Percentiles rank a stretch among this genome's conserved stretches.
Conservation (phyloP, 92 coral and sea anemone species). For the Epizoanthus scotinus region DNA sequence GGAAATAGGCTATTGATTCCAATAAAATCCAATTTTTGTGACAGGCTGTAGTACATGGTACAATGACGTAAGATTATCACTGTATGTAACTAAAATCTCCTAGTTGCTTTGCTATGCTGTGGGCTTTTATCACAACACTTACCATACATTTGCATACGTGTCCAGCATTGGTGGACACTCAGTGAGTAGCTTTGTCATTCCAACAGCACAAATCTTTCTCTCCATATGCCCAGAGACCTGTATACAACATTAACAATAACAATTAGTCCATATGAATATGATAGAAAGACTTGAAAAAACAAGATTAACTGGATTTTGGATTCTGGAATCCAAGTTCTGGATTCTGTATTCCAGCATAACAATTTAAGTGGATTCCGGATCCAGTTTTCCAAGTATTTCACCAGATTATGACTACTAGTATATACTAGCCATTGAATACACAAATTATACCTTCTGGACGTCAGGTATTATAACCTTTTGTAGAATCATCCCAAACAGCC, state of each 20-base stretch:
- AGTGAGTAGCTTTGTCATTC: slow-evolving; percentile 84
- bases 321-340: no score
- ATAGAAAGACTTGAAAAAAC: no score
- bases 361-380: no score
- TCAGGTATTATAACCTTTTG: slow-evolving; percentile 83
- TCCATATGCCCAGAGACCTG: slow-evolving; percentile 95
- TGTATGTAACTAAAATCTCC: no score
- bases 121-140: no score
- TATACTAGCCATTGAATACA: background rate
- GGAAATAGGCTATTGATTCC: no score
- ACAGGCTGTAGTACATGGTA: no score
- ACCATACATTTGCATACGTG: slow-evolving; percentile 79
- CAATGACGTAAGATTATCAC: no score
- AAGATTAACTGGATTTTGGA: no score
- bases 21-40: no score
- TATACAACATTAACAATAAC: background rate
- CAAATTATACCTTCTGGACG: slow-evolving; percentile 79
- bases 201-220: slow-evolving; percentile 92
- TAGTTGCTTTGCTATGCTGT: no score
- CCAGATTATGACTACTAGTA: background rate
- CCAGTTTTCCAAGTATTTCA: background rate
- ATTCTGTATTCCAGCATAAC: no score
- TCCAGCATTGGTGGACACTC: slow-evolving; percentile 82
- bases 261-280: background rate
- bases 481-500: slow-evolving; percentile 90